Base-by-base conservation (phyloP, 2,888 invertebrate genomes). In the Eubasilissa splendida region DNA sequence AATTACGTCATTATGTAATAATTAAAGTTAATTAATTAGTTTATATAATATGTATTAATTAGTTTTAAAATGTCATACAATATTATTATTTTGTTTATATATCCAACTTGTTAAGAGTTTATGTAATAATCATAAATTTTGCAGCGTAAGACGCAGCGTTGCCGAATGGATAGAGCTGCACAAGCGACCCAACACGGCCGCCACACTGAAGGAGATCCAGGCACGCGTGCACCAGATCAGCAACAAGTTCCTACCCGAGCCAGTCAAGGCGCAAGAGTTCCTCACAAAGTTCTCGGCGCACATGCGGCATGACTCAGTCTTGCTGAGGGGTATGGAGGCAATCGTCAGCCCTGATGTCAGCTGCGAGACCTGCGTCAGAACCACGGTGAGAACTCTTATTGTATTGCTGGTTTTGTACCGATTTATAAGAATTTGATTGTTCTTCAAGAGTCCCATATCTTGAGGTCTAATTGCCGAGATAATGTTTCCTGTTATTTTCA, bases 301-400 rank as follows among this genome's bases (percentile, higher is more conserved):
- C 87, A 92, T 97, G 91, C 93, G 93, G 81, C 93, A 94, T 85
- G 96, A 96, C 86, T 88, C 92, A 0, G 89, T 91, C 68, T 86
- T 96, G 80, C 87, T 97, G 85, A 92, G 94, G 84, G 95, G 95
- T 71, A 95, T 99, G 94, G 96, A 97, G 88, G 95, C 94, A 2
- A 96, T 98, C 79, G 92, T 97, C 50, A 94, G 95, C 85, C 95
- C 96, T 0, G 96, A 96, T 86, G 97, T 96, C n/a, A 95, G 95
- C 83, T 98, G 98, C 86, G 96, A 96, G 87, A 96, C 97, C 85
- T 98, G 98, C 86, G 96, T 97, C n/a, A 96, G 97, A 84, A 95
- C 95, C 59, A 97, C 97, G 87, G 92, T 93, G 83, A 92, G 92
- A 88, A 12, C 12, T 14, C 1, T 42, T 22, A 22, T 22, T 22